A percentile compares a stretch with the other conserved stretches of the same genome.
phyloP scores from a whole-genome alignment of 92 coral and sea anemone genomes.

The Desmophyllum pertusum region DNA sequence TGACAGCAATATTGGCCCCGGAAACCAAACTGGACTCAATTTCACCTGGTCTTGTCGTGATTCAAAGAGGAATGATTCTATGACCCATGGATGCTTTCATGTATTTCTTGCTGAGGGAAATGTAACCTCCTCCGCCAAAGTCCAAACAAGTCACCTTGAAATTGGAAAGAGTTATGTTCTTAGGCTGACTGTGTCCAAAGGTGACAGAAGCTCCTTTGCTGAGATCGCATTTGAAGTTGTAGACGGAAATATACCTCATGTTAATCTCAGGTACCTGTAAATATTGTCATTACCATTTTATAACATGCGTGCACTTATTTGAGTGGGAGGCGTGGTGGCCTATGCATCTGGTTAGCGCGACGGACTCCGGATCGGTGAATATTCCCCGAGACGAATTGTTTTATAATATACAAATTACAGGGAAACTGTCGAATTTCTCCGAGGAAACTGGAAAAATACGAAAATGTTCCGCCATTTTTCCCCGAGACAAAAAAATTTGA shows the following conservation, averaged over 20 bases:
- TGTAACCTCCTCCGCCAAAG: background rate
- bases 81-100: background rate
- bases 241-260: slow-evolving; percentile 24
- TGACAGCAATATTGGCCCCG: slow-evolving; percentile 50
- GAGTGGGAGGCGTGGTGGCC: no score
- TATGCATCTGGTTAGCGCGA: no score
- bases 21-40: slow-evolving; percentile 28
- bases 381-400: no score
- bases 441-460: no score
- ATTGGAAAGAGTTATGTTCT: background rate
- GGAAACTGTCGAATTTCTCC: no score
- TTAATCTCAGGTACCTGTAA: slow-evolving; percentile 6
- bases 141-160: background rate
- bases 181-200: slow-evolving; percentile 25
- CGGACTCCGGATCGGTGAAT: no score
- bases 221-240: slow-evolving; percentile 17
- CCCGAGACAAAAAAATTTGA: no score
- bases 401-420: no score
- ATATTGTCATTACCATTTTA: no score
- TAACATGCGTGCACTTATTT: no score
- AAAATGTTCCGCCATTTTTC: no score
- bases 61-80: background rate
- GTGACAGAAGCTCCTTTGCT: background rate
- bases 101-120: background rate
- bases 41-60: slow-evolving; percentile 55